Conservation (phyloP, 2,113 vertebrate genomes). For the Osmerus eperlanus region DNA sequence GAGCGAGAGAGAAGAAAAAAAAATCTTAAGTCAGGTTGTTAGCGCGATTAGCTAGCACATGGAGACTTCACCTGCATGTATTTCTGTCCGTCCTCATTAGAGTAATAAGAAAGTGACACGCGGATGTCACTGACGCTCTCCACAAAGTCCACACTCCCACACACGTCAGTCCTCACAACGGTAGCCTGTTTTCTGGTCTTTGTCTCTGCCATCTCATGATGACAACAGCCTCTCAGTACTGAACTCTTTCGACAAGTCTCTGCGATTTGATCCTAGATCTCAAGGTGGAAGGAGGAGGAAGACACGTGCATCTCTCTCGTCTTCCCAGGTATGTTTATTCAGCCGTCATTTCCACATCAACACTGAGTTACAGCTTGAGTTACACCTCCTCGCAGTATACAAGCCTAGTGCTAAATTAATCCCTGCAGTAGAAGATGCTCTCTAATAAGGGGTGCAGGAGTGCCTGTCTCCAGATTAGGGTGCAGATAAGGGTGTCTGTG, state of each 20-base stretch:
- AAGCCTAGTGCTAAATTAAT: too few relatives aligned
- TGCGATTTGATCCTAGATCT: background rate
- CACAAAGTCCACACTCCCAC: conserved; percentile 14
- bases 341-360: too few relatives aligned
- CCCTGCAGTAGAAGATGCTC: too few relatives aligned
- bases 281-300: background rate
- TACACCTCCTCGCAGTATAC: too few relatives aligned
- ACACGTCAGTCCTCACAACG: conserved; percentile 13
- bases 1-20: too few relatives aligned
- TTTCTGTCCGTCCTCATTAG: conserved; percentile 28
- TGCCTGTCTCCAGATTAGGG: too few relatives aligned
- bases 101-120: conserved; percentile 29
- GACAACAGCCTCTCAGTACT: background rate
- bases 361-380: too few relatives aligned
- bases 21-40: too few relatives aligned
- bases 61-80: conserved; percentile 21
- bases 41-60: background rate
- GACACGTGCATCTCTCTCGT: background rate
- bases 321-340: too few relatives aligned
- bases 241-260: background rate
- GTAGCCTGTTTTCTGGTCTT: background rate
- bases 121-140: conserved; percentile 11
- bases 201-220: background rate
- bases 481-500: too few relatives aligned
- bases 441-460: too few relatives aligned